Percentiles rank a stretch among this genome's conserved stretches.
These are phyloP conservation scores for Furnarius figulus DNA, from an alignment of 2,113 vertebrate genomes.

Conservation along the genomic window DNA sequence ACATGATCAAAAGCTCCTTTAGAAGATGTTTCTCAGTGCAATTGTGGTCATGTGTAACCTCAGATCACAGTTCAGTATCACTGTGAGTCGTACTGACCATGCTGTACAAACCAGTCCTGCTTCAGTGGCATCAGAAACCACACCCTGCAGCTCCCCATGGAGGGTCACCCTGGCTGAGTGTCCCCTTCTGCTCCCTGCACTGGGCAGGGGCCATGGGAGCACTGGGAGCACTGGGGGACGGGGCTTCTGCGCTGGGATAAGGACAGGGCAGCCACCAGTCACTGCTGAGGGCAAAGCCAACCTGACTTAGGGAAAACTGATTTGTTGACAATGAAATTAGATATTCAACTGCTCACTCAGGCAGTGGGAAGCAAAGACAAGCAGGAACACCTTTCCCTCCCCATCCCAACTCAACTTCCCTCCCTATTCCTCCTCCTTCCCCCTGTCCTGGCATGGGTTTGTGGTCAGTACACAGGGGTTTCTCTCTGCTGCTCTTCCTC, in stretches of 20 bases:
- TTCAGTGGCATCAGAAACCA: background rate
- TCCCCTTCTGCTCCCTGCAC: background rate
- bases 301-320: background rate
- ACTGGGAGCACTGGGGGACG: background rate
- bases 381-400: background rate
- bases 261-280: background rate
- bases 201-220: background rate
- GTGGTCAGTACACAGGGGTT: background rate
- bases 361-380: background rate
- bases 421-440: background rate
- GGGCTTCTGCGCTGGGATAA: background rate
- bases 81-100: background rate
- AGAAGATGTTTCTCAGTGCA: background rate
- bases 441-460: background rate
- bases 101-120: accelerated
- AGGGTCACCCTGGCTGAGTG: background rate
- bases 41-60: background rate
- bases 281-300: background rate
- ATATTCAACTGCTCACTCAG: background rate
- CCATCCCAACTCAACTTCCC: background rate
- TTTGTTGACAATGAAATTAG: background rate
- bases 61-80: accelerated
- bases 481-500: background rate
- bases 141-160: background rate
- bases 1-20: background rate